Base-by-base conservation (phyloP, 2,797 vertebrate species). In the Yasuhikotakia modesta region DNA sequence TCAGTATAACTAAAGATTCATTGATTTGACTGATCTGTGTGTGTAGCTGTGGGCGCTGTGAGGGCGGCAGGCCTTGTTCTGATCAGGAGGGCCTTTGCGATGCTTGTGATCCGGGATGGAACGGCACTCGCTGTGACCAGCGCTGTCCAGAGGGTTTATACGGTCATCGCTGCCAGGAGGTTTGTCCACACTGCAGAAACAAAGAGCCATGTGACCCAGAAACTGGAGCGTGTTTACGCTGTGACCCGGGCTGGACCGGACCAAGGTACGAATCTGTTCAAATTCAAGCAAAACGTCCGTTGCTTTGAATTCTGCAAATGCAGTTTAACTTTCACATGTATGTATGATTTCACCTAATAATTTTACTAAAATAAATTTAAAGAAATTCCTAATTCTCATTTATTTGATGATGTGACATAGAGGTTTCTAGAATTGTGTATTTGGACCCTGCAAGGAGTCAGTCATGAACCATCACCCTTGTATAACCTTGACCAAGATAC, bases 101-200 rank as follows among this genome's bases (percentile, higher is more conserved):
- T 1, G 91, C 92, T 79, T 99, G 97, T 21, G 86, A 92, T 43
- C 91, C 93, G 0, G 97, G 97, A 73, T 99, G 96, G 97, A 96
- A 93, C 0, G 96, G 96, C 0, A 95, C 94, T 0, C 93, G 58
- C 1, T 99, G 97, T 66, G 88, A 94, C 78, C 91, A 84, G 17
- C 90, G 61, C 2, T 99, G 97, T 52, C 79, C 82, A 0, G 19
- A 84, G 0, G 96, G 95, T 46, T 92, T 86, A 80, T 87, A 95
- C 0, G 96, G 97, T 0, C 87, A 94, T 1, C 88, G 79, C 77
- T 99, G 97, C 83, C 83, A 79, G 53, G 87, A 91, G 68, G 84
- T 0, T 0, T 99, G 97, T 76, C 94, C 95, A 4, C 89, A 0
- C 39, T 99, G 97, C 89, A 84, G 67, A 60, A 83, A 8, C 0